Percentiles rank a stretch among this genome's conserved stretches.
These are phyloP conservation scores for Caiman crocodilus DNA, from an alignment of 2,797 vertebrate genomes.

Conservation along the genomic window DNA sequence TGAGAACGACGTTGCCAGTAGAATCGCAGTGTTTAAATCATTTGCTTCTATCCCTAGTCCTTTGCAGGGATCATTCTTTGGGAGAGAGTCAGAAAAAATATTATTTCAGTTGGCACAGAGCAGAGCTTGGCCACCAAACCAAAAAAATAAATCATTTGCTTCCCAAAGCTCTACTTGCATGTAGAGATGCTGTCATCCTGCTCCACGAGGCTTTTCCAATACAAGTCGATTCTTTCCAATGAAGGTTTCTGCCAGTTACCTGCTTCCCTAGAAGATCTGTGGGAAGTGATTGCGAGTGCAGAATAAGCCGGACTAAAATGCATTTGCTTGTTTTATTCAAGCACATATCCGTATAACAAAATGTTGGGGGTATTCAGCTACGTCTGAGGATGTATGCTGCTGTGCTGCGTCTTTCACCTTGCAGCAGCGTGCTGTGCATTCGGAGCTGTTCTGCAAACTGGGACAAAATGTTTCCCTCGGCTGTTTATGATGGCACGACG, in stretches of 20 bases:
- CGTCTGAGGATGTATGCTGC: neutral
- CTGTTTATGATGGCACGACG: accelerated
- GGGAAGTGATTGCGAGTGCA: no score
- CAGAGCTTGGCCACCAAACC: neutral
- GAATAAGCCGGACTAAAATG: neutral
- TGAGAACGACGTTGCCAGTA: accelerated
- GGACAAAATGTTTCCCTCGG: accelerated
- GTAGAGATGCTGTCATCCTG: neutral
- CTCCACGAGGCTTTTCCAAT: neutral
- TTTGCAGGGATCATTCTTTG: neutral
- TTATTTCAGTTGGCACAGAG: neutral
- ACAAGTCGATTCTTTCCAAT: neutral
- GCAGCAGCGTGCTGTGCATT: neutral
- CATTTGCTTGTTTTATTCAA: neutral
- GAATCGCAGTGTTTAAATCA: neutral
- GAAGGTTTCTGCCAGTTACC: neutral
- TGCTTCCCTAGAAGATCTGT: neutral
- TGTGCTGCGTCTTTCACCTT: neutral
- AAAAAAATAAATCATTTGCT: neutral
- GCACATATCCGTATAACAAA: neutral
- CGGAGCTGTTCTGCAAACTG: neutral
- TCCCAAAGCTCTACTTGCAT: neutral
- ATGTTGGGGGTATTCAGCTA: neutral
- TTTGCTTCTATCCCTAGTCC: neutral
- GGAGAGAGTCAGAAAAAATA: neutral